A percentile compares a stretch with the other conserved stretches of the same genome.
Conservation (phyloP, 2,888 invertebrate species). For the Caenorhabditis panamensis region DNA sequence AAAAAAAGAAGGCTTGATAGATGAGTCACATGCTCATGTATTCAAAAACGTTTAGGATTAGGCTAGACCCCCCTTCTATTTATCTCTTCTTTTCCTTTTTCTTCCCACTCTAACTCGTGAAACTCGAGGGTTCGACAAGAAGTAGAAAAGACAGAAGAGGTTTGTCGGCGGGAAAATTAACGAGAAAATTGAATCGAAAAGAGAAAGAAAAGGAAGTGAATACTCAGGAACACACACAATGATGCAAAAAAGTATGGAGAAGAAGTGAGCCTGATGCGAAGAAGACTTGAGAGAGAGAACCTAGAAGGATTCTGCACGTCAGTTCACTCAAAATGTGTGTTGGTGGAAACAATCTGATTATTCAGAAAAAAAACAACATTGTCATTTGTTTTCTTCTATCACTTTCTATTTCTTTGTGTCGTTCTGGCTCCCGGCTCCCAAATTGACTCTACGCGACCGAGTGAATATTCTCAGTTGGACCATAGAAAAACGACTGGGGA, state of each 20-base stretch:
- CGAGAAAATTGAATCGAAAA: conserved; percentile 39
- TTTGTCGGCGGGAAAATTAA: conserved; percentile 34
- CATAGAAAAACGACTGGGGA: background rate
- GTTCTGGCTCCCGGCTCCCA: background rate
- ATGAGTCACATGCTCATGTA: conserved; percentile 31
- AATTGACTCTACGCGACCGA: conserved; percentile 18
- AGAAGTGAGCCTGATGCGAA: background rate
- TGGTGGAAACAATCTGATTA: conserved; percentile 28
- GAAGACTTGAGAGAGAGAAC: conserved; percentile 1
- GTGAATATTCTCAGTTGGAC: conserved; percentile 2
- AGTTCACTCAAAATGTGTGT: conserved; percentile 15
- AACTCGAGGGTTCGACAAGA: conserved; percentile 27
- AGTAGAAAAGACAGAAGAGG: conserved; percentile 20
- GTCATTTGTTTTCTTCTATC: conserved; percentile 8
- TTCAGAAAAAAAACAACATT: conserved; percentile 38
- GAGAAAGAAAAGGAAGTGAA: conserved; percentile 40
- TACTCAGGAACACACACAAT: conserved; percentile 19
- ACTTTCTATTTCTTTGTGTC: background rate
- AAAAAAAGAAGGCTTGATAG: conserved; percentile 15
- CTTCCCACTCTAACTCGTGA: conserved; percentile 25
- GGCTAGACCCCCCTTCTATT: conserved; percentile 2
- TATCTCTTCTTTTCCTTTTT: conserved; percentile 8
- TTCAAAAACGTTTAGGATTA: conserved; percentile 13
- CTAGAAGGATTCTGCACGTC: conserved; percentile 4
- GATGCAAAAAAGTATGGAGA: conserved; percentile 34